Base-by-base conservation (phyloP, 92 coral and sea anemone genomes). In the Umimayanthus kanabou region DNA sequence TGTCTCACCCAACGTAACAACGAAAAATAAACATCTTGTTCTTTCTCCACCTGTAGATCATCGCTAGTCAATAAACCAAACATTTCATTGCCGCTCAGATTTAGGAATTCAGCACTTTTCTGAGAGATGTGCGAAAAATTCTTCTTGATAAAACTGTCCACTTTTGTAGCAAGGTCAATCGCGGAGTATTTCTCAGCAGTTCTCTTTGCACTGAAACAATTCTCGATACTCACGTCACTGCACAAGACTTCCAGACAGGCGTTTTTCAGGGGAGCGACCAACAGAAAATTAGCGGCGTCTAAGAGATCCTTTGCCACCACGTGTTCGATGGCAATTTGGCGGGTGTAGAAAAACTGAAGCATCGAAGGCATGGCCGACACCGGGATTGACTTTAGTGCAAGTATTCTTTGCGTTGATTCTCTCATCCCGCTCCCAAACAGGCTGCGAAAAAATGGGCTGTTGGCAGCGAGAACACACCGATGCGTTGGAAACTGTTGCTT, bases 131-230 rank as follows among this genome's bases (percentile, higher is more conserved):
- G 50, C 4, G 78, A 45, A 72, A 83, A 83, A 43, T 83, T 83
- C 66, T 83, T 83, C 78, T 70, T 70, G 87, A 83, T 83, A 45
- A 83, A 83, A 25, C 87, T 83, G 33, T 83, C 78, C 28, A 83
- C 87, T 72, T 83, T 83, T 9, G 33, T 50, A 22, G 87, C 87
- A 30, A 83, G 87, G 39, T 83, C 87, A 49, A 83, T 49, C 6
- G 87, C 87, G n/a, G 78, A 83, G 37, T 83, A 83, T 69, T 83
- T 83, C 25, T 83, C 87, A 8, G 87, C 87, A 67, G 87, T 83
- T 83, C 87, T 83, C 66, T 69, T 83, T 39, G 87, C 87, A 70
- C 77, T 83, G 42, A 83, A 83, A 78, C 87, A 83, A 29, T 83
- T 83, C 22, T 70, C 73, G 23, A 83, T 43, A 18, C 61, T 70